Percentiles rank a stretch among this genome's conserved stretches.
Conservation (phyloP, 2,113 vertebrate genomes). For the Plestiodon gilberti region DNA sequence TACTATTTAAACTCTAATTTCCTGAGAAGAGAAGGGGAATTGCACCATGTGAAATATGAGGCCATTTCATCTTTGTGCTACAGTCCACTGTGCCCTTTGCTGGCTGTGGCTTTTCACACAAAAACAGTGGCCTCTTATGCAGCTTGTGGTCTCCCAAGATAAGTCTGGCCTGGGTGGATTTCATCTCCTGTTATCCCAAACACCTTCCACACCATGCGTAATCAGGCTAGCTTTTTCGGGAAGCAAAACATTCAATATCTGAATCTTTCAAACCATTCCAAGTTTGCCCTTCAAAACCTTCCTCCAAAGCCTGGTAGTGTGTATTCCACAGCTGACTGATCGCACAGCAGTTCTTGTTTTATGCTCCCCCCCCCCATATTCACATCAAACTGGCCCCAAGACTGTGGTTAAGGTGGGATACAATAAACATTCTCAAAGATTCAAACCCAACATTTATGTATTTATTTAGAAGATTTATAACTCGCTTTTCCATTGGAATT, state of each 20-base stretch:
- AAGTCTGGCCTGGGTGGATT: slow-evolving; percentile 64
- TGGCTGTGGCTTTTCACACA: slow-evolving; percentile 33
- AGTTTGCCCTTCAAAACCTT: slow-evolving; percentile 29
- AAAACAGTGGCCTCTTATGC: slow-evolving; percentile 63
- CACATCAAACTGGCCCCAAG: too few relatives aligned
- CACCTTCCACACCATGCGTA: slow-evolving; percentile 14
- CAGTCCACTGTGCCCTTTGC: not conserved
- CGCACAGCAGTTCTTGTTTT: too few relatives aligned
- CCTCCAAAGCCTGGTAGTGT: not conserved
- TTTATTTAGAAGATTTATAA: too few relatives aligned
- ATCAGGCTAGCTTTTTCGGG: slow-evolving; percentile 26
- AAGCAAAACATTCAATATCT: not conserved
- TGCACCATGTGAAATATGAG: not conserved
- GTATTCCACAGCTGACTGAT: not conserved
- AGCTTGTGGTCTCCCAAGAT: slow-evolving; percentile 41
- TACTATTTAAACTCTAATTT: slow-evolving; percentile 58
- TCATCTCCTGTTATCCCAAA: slow-evolving; percentile 64
- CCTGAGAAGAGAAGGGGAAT: slow-evolving; percentile 35
- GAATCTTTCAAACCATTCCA: not conserved
- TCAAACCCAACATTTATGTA: too few relatives aligned
- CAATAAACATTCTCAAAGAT: too few relatives aligned
- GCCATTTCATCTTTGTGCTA: slow-evolving; percentile 28
- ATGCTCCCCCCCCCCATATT: too few relatives aligned
- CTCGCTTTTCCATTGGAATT: too few relatives aligned
- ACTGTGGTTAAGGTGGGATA: too few relatives aligned